A percentile compares a stretch with the other conserved stretches of the same genome.
Conservation (phyloP, 2,888 invertebrate genomes). For the Conus canariensis region DNA sequence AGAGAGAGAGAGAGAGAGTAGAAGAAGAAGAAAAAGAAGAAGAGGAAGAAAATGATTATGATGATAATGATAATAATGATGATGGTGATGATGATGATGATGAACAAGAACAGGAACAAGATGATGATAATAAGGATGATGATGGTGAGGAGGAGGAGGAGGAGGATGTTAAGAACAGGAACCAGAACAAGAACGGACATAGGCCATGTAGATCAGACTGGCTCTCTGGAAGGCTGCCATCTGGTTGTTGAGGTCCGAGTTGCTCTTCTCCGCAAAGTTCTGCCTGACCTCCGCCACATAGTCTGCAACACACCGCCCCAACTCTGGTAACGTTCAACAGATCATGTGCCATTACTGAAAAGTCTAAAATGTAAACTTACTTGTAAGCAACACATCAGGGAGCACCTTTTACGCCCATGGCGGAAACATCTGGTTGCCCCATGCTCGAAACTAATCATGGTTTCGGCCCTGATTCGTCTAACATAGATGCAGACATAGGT, state of each 20-base stretch:
- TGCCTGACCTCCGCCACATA: conserved; percentile 54
- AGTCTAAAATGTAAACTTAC: too few relatives aligned
- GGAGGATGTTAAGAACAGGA: background rate
- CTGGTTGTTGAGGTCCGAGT: conserved; percentile 76
- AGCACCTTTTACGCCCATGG: too few relatives aligned
- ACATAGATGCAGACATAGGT: background rate
- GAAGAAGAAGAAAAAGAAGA: too few relatives aligned
- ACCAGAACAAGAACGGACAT: conserved; percentile 34
- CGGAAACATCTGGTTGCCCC: background rate
- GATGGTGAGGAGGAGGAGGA: too few relatives aligned
- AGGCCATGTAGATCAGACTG: conserved; percentile 47
- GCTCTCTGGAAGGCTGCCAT: conserved; percentile 50
- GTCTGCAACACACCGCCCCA: conserved; percentile 26
- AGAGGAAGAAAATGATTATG: too few relatives aligned
- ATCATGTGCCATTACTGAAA: background rate
- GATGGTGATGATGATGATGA: too few relatives aligned
- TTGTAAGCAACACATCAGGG: too few relatives aligned
- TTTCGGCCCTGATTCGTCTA: too few relatives aligned
- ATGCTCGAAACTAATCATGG: background rate
- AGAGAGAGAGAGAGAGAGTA: background rate
- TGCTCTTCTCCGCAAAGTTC: conserved; percentile 80
- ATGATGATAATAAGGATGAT: too few relatives aligned
- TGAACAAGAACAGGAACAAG: too few relatives aligned
- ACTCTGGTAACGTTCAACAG: background rate
- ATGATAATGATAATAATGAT: too few relatives aligned